phyloP scores from a whole-genome alignment of 2,113 vertebrate species.

The Tenebrosternarchus preto region DNA sequence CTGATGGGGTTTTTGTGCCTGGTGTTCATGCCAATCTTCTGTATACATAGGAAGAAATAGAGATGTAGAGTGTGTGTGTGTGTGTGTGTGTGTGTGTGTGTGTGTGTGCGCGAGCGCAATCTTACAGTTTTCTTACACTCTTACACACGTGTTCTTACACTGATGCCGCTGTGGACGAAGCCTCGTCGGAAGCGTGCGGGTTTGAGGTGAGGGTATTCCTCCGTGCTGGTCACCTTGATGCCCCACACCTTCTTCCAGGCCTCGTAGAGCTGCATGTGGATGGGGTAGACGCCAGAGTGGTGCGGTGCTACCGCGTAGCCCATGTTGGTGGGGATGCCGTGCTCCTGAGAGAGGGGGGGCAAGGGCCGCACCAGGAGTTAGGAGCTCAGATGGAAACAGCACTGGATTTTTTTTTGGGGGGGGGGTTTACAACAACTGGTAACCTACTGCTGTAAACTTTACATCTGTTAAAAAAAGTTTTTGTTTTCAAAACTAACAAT shows the following conservation, averaged over 20 bases:
- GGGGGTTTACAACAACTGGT: too few species aligned
- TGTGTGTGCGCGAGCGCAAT: too few species aligned
- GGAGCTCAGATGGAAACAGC: neutral
- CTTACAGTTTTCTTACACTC: too few species aligned
- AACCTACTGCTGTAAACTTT: too few species aligned
- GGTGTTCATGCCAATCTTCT: too few species aligned
- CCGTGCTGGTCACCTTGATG: constrained; percentile 86
- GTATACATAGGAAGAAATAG: too few species aligned
- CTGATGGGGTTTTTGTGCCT: neutral
- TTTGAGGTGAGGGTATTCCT: constrained; percentile 88
- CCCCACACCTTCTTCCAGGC: constrained; percentile 88
- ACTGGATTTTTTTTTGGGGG: too few species aligned
- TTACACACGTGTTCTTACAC: constrained; percentile 64
- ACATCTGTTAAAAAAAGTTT: too few species aligned
- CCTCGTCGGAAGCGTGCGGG: constrained; percentile 84
- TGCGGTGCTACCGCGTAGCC: constrained; percentile 86
- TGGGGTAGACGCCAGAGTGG: constrained; percentile 85
- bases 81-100: too few species aligned
- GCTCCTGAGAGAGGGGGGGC: constrained; percentile 71
- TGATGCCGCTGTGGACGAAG: constrained; percentile 84
- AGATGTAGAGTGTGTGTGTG: too few species aligned
- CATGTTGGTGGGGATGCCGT: constrained; percentile 88
- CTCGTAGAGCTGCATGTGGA: constrained; percentile 84
- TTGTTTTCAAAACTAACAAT: too few species aligned
- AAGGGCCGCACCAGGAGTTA: neutral